Evolutionary conservation across 2,797 vertebrate species (phyloP).

Genomic region (Coregonus suidteri): DNA sequence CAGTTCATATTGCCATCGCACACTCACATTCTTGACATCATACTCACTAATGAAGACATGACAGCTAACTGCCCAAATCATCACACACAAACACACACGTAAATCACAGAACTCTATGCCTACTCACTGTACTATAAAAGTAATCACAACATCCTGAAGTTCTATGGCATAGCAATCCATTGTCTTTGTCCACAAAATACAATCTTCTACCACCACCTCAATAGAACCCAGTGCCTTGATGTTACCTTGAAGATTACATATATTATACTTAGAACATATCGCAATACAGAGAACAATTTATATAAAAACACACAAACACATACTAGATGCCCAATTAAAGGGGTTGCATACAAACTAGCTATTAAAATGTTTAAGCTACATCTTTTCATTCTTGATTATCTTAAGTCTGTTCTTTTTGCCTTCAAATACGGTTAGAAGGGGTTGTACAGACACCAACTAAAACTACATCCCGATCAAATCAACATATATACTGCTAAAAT

Average conservation of each 20-base stretch:
- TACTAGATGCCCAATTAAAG: constrained; percentile 12
- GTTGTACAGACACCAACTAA: not conserved
- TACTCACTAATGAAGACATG: not conserved
- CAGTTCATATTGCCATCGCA: not conserved
- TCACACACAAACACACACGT: not conserved
- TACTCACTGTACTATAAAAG: constrained; percentile 2
- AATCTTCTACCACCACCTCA: constrained; percentile 7
- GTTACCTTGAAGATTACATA: constrained; percentile 3
- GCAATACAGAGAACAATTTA: constrained; percentile 3
- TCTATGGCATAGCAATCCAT: constrained; percentile 3
- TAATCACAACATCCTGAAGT: not conserved
- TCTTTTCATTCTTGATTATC: constrained; percentile 1
- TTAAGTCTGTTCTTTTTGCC: not conserved
- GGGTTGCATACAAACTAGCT: constrained; percentile 14
- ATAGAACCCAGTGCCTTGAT: constrained; percentile 1
- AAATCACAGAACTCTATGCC: constrained; percentile 2
- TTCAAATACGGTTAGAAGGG: not conserved
- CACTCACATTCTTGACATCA: not conserved
- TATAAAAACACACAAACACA: not conserved
- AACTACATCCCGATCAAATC: constrained; percentile 3
- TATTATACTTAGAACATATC: not conserved
- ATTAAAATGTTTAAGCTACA: constrained; percentile 13
- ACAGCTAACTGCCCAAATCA: constrained; percentile 3
- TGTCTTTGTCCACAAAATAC: constrained; percentile 15
- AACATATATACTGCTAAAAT: not conserved